These are phyloP conservation scores for Rotaria socialis DNA, from an alignment of 2,888 invertebrate species.

Conservation along the genomic window DNA sequence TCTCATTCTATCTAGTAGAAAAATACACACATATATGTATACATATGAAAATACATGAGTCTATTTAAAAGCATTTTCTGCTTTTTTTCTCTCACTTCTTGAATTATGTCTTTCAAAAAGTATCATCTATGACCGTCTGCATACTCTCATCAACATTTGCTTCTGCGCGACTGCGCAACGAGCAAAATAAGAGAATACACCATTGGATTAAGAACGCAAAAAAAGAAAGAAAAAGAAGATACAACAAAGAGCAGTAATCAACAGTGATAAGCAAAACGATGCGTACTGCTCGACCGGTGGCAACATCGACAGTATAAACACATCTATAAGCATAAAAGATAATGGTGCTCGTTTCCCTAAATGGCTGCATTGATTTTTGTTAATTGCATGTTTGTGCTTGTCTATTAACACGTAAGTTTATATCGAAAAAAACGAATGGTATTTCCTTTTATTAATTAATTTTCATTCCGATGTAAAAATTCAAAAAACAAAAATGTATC, in stretches of 20 bases:
- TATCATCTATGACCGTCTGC: background rate
- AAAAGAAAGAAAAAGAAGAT: background rate
- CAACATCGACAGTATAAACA: background rate
- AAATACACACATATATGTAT: background rate
- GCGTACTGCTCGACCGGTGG: background rate
- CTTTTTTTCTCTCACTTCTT: too few species aligned
- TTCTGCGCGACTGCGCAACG: too few species aligned
- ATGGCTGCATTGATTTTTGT: background rate
- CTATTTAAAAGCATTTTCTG: background rate
- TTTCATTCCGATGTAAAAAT: too few species aligned
- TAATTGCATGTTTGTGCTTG: too few species aligned
- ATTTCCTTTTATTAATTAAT: too few species aligned
- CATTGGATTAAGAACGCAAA: background rate
- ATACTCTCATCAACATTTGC: conserved; percentile 6
- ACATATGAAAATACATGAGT: background rate
- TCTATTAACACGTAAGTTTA: too few species aligned
- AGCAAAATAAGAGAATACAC: background rate
- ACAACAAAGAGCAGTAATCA: background rate
- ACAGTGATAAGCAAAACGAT: background rate
- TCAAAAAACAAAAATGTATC: too few species aligned
- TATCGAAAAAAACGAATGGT: too few species aligned
- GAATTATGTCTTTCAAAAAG: background rate
- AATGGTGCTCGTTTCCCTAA: background rate
- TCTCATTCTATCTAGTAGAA: background rate
- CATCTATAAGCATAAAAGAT: conserved; percentile 17